phyloP scores from a whole-genome alignment of 1,140 invertebrate species.

The Bombus consobrinus region DNA sequence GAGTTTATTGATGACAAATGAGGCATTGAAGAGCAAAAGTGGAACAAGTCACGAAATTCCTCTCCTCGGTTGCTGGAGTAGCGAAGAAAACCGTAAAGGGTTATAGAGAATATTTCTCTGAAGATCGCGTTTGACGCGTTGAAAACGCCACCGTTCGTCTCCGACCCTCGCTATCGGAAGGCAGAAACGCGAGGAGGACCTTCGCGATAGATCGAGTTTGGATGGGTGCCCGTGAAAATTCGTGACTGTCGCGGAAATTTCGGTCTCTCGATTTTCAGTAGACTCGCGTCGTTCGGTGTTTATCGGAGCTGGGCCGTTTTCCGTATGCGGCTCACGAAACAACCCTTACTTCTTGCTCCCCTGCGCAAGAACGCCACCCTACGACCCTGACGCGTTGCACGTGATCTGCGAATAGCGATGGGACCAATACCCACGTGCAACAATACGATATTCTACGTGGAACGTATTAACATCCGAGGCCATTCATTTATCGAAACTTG shows the following conservation, averaged over 20 bases:
- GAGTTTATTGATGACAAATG: too few relatives aligned
- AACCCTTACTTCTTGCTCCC: slow-evolving; percentile 48
- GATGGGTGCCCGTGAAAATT: slow-evolving; percentile 64
- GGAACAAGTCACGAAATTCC: too few relatives aligned
- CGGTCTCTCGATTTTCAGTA: slow-evolving; percentile 56
- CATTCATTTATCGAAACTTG: not conserved
- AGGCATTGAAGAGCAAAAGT: too few relatives aligned
- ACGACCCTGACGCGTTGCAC: slow-evolving; percentile 62
- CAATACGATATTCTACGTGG: not conserved
- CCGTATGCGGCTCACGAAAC: slow-evolving; percentile 70
- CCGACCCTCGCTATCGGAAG: not conserved
- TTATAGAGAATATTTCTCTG: not conserved
- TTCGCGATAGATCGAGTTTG: slow-evolving; percentile 59
- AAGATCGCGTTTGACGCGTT: not conserved
- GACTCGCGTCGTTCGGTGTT: slow-evolving; percentile 61
- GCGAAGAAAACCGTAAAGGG: not conserved
- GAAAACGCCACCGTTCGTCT: not conserved
- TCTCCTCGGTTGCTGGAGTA: too few relatives aligned
- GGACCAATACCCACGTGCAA: not conserved
- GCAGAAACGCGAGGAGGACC: slow-evolving; percentile 8
- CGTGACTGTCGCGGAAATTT: slow-evolving; percentile 54
- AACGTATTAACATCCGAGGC: slow-evolving; percentile 22
- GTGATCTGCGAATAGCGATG: slow-evolving; percentile 55
- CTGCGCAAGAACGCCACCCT: slow-evolving; percentile 44
- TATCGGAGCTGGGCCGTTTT: slow-evolving; percentile 60